Conservation (phyloP, 2,888 invertebrate genomes). For the Sarcophaga variegata region DNA sequence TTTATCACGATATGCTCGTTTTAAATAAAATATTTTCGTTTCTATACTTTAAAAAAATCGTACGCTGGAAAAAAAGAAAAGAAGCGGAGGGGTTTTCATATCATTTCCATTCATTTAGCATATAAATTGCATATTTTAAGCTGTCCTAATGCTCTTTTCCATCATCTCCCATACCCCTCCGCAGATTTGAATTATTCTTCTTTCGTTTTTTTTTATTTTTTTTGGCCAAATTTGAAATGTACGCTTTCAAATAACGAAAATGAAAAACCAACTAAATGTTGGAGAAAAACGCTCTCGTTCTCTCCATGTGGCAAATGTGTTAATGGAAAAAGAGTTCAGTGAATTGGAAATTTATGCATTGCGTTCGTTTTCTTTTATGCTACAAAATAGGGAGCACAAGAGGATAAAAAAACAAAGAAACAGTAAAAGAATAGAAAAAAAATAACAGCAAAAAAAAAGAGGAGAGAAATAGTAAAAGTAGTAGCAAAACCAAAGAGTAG, state of each 20-base stretch:
- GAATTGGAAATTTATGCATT: slow-evolving; percentile 70
- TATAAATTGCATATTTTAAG: slow-evolving; percentile 67
- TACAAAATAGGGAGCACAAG: slow-evolving; percentile 1
- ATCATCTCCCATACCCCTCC: background rate
- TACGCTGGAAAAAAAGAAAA: background rate
- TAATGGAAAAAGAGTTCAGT: slow-evolving; percentile 70
- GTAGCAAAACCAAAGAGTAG: slow-evolving; percentile 1
- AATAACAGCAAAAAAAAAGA: slow-evolving; percentile 23
- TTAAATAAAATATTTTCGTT: no score
- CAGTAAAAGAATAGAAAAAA: background rate
- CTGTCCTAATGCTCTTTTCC: slow-evolving; percentile 28
- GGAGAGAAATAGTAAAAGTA: background rate
- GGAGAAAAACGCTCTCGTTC: slow-evolving; percentile 12
- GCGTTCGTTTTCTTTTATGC: slow-evolving; percentile 63
- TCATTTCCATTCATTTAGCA: slow-evolving; percentile 58
- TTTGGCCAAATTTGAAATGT: slow-evolving; percentile 22
- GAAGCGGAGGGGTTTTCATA: background rate
- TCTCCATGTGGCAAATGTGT: slow-evolving; percentile 61
- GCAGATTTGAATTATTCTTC: slow-evolving; percentile 44
- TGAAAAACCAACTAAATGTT: slow-evolving; percentile 19
- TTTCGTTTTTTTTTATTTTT: slow-evolving; percentile 3
- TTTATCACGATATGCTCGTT: no score
- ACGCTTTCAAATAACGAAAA: slow-evolving; percentile 15
- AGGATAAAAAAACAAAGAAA: background rate
- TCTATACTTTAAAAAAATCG: background rate